Evolutionary conservation across 2,113 vertebrate species (phyloP).

Genomic region (Psittacula cyanocephala): DNA sequence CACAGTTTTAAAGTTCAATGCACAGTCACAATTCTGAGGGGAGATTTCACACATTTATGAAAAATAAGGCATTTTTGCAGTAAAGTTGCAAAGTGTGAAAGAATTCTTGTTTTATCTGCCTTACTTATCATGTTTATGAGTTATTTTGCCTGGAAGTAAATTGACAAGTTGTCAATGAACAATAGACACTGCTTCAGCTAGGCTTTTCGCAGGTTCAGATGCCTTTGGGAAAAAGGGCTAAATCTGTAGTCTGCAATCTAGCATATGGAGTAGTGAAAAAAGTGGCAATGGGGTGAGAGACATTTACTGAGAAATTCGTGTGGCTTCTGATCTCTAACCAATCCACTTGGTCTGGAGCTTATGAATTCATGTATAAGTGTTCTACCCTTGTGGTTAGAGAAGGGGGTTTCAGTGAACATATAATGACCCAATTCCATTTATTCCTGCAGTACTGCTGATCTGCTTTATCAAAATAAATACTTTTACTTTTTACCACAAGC

Average conservation of each 20-base stretch:
- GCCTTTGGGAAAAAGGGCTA: constrained; percentile 85
- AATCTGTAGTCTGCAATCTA: constrained; percentile 81
- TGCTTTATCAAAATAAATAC: constrained; percentile 33
- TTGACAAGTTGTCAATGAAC: constrained; percentile 88
- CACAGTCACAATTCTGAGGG: constrained; percentile 81
- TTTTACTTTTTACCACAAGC: constrained; percentile 14
- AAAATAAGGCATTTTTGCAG: constrained; percentile 81
- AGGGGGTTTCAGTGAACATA: background rate
- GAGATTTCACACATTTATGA: constrained; percentile 82
- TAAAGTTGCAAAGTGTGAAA: constrained; percentile 84
- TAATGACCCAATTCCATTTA: constrained; percentile 52
- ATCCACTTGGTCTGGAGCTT: constrained; percentile 65
- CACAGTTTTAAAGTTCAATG: constrained; percentile 82
- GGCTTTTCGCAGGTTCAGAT: constrained; percentile 90
- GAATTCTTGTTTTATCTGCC: constrained; percentile 83
- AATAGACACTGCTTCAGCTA: constrained; percentile 84
- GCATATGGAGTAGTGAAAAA: constrained; percentile 80
- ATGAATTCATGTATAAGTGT: constrained; percentile 66
- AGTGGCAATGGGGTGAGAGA: constrained; percentile 82
- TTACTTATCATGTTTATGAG: constrained; percentile 85
- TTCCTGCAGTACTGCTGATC: background rate
- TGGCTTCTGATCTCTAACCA: constrained; percentile 68
- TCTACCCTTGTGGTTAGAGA: constrained; percentile 6
- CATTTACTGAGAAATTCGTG: constrained; percentile 75
- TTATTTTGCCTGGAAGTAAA: constrained; percentile 87